phyloP scores from a whole-genome alignment of 2,888 invertebrate species.

The Spicauda simplicius region DNA sequence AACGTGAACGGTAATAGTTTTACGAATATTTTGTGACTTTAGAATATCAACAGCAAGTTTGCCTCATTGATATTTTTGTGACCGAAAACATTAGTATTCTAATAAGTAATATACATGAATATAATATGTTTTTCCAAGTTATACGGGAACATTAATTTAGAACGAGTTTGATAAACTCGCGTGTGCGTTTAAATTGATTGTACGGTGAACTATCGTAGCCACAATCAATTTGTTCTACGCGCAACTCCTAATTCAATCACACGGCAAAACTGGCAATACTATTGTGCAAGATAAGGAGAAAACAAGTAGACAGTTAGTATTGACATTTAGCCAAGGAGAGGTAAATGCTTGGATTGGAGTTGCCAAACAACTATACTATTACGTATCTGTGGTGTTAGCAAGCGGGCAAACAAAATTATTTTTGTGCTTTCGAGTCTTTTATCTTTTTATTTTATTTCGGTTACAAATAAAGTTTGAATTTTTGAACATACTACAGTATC shows the following conservation, averaged over 20 bases:
- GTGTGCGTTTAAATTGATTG: constrained; percentile 41
- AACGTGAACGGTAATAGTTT: too few relatives aligned
- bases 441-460: too few relatives aligned
- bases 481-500: too few relatives aligned
- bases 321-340: constrained; percentile 27
- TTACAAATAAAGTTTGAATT: too few relatives aligned
- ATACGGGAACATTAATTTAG: constrained; percentile 19
- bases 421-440: too few relatives aligned
- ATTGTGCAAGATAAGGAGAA: constrained; percentile 55
- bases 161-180: constrained; percentile 52
- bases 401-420: too few relatives aligned
- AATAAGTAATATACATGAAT: not conserved
- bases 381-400: too few relatives aligned
- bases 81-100: not conserved
- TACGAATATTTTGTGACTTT: too few relatives aligned
- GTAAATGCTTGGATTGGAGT: constrained; percentile 14
- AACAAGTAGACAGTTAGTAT: constrained; percentile 10
- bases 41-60: too few relatives aligned
- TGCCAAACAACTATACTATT: constrained; percentile 23
- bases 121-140: not conserved
- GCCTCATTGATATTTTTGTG: not conserved
- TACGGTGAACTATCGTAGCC: constrained; percentile 46
- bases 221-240: constrained; percentile 68
- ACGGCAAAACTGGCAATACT: constrained; percentile 45
- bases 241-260: constrained; percentile 72